Conservation (phyloP, 2,797 vertebrate species). For the Triplophysa bombifrons region DNA sequence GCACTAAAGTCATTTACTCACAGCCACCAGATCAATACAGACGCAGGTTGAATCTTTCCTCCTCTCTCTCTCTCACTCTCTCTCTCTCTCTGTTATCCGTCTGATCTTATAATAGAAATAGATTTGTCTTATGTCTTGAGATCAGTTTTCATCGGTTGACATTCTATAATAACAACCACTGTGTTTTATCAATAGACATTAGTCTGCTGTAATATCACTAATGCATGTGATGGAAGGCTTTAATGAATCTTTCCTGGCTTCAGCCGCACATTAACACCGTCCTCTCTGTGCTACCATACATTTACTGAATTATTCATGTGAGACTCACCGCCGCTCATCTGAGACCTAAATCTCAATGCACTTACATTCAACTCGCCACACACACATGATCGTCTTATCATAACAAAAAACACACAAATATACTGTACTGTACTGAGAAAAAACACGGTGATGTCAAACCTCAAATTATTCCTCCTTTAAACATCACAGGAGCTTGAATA, state of each 20-base stretch:
- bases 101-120: conserved; percentile 41
- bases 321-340: too few relatives aligned
- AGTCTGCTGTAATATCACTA: conserved; percentile 46
- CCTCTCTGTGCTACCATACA: conserved; percentile 49
- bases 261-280: conserved; percentile 48
- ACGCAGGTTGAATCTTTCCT: conserved; percentile 19
- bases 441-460: too few relatives aligned
- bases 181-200: conserved; percentile 35
- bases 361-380: too few relatives aligned
- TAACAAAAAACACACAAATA: too few relatives aligned
- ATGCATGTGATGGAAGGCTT: conserved; percentile 43
- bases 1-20: conserved; percentile 47
- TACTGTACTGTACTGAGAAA: too few relatives aligned
- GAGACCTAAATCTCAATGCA: too few relatives aligned
- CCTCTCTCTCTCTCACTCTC: background rate
- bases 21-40: conserved; percentile 41
- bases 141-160: conserved; percentile 23
- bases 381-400: too few relatives aligned
- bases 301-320: conserved; percentile 49
- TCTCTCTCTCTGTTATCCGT: conserved; percentile 35
- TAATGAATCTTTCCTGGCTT: conserved; percentile 33
- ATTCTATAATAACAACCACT: conserved; percentile 32
- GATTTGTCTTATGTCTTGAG: conserved; percentile 30
- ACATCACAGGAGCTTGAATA: too few relatives aligned
- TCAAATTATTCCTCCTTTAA: too few relatives aligned